These are phyloP conservation scores for Zaprionus gabonicus DNA, from an alignment of 1,140 invertebrate genomes.

Conservation along the genomic window DNA sequence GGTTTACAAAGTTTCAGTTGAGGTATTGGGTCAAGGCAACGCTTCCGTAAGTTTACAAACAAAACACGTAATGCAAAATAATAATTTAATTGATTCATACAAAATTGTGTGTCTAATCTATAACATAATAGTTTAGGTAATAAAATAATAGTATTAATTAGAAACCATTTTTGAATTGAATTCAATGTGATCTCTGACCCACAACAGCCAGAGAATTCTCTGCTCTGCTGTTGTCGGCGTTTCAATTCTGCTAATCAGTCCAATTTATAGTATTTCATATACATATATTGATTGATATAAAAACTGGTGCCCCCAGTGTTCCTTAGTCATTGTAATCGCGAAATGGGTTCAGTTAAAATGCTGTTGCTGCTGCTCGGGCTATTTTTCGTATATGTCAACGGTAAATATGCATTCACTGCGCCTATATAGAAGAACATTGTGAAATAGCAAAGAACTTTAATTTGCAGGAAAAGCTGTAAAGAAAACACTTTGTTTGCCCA, in stretches of 20 bases:
- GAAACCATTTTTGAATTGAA: not conserved
- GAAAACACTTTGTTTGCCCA: not conserved
- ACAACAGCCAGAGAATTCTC: not conserved
- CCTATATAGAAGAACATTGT: not conserved
- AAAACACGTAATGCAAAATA: not conserved
- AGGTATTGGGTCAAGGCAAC: not conserved
- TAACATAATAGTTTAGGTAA: not conserved
- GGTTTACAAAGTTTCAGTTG: not conserved
- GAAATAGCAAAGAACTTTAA: not conserved
- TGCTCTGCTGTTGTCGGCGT: not conserved
- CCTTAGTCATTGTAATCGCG: conserved; percentile 8
- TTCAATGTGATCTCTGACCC: conserved; percentile 4
- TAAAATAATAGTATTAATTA: not conserved
- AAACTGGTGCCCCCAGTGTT: not conserved
- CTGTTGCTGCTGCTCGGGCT: conserved; percentile 2
- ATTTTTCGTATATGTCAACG: conserved; percentile 3
- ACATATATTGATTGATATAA: conserved; percentile 4
- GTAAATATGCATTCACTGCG: not conserved
- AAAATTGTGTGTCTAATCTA: not conserved
- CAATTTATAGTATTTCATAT: not conserved
- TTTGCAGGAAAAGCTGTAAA: not conserved
- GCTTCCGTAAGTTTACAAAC: not conserved
- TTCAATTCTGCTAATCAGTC: conserved; percentile 5
- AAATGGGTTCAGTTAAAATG: conserved; percentile 2
- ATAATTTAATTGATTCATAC: not conserved